phyloP scores from a whole-genome alignment of 2,113 vertebrate genomes.

The Amazona guildingii region DNA sequence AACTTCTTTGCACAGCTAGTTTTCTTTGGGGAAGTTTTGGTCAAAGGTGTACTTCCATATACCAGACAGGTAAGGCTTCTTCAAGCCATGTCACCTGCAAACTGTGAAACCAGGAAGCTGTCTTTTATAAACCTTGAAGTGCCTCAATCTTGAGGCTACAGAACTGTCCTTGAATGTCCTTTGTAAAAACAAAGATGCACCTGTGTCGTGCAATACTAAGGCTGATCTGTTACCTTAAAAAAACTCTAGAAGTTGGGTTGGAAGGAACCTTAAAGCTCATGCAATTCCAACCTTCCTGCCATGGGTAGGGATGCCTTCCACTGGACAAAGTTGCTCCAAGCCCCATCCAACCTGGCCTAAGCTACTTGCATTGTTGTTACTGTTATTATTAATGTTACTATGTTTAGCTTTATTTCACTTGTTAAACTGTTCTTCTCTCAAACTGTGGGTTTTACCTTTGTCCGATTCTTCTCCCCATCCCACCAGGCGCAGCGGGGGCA shows the following conservation, averaged over 20 bases:
- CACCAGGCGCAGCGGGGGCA: background rate
- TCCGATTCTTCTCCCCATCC: background rate
- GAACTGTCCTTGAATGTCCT: background rate
- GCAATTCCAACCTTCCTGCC: background rate
- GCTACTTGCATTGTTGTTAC: background rate
- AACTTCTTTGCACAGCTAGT: background rate
- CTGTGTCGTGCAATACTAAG: background rate
- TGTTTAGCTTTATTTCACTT: background rate
- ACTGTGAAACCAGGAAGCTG: background rate
- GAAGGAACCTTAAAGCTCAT: background rate
- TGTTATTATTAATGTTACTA: background rate
- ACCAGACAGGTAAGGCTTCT: background rate
- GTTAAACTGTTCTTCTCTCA: background rate
- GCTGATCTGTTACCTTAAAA: background rate
- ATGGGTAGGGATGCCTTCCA: background rate
- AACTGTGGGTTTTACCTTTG: background rate
- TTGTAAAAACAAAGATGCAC: background rate
- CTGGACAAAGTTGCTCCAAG: background rate
- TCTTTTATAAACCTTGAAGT: fast-evolving
- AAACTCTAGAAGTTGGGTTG: background rate
- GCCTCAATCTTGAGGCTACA: background rate
- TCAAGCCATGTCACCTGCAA: background rate
- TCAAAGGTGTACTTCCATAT: background rate
- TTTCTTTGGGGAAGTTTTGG: background rate
- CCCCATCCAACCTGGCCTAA: background rate